phyloP scores from a whole-genome alignment of 2,888 invertebrate genomes.

The Lucinisca nassula region DNA sequence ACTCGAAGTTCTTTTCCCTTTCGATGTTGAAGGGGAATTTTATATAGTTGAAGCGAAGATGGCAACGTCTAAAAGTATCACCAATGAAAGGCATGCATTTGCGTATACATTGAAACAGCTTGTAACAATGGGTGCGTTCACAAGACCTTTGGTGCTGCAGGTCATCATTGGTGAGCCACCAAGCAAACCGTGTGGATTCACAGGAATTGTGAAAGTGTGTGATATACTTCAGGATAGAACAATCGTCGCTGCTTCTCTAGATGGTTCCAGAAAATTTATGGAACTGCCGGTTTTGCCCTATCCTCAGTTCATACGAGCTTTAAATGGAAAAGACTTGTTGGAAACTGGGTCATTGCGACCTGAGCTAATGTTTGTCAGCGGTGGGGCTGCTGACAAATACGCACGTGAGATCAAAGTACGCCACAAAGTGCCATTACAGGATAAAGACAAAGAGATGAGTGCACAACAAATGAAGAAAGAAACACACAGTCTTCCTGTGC shows the following conservation, averaged over 20 bases:
- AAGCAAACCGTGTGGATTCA: conserved; percentile 77
- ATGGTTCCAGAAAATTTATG: conserved; percentile 71
- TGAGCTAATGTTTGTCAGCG: conserved; percentile 58
- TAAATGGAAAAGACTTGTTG: conserved; percentile 70
- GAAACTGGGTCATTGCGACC: conserved; percentile 61
- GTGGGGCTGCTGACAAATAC: conserved; percentile 72
- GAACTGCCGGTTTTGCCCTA: conserved; percentile 78
- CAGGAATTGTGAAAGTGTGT: conserved; percentile 74
- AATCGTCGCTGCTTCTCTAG: conserved; percentile 74
- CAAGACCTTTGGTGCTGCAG: conserved; percentile 70
- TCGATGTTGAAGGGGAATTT: conserved; percentile 74
- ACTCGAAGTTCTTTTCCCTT: conserved; percentile 75
- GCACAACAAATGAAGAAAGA: not conserved
- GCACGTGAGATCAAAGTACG: conserved; percentile 76
- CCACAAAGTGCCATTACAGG: conserved; percentile 62
- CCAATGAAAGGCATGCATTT: conserved; percentile 67
- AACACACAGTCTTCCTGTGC: not conserved
- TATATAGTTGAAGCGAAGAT: conserved; percentile 75
- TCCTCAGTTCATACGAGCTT: conserved; percentile 73
- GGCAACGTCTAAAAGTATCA: conserved; percentile 61
- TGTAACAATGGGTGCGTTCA: conserved; percentile 69
- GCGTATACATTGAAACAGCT: conserved; percentile 72
- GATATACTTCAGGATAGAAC: conserved; percentile 79
- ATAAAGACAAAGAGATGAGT: conserved; percentile 1
- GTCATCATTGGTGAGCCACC: conserved; percentile 76